These are phyloP conservation scores for Diaprepes abbreviatus DNA, from an alignment of 2,888 invertebrate species.

Conservation along the genomic window DNA sequence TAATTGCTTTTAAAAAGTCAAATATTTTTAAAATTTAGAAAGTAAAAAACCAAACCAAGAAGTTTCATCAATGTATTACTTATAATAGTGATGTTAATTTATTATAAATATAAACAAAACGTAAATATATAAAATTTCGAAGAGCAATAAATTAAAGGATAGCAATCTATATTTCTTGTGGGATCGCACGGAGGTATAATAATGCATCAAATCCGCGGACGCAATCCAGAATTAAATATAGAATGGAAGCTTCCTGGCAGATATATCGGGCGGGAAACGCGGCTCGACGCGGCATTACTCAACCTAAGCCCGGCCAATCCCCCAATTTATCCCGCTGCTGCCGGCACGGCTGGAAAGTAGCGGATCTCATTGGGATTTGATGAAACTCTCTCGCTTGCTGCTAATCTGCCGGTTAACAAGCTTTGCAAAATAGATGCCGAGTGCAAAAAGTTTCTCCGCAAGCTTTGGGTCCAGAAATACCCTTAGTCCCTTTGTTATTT, in stretches of 20 bases:
- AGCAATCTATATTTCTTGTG: conserved; percentile 48
- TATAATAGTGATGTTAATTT: no score
- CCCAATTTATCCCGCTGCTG: conserved; percentile 66
- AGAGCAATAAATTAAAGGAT: conserved; percentile 25
- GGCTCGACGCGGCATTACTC: conserved; percentile 68
- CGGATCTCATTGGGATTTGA: conserved; percentile 69
- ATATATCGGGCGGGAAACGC: conserved; percentile 68
- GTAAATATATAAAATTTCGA: no score
- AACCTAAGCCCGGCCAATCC: conserved; percentile 68
- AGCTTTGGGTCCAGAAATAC: conserved; percentile 27
- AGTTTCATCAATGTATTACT: no score
- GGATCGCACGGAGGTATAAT: conserved; percentile 66
- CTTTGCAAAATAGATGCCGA: conserved; percentile 67
- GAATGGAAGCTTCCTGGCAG: conserved; percentile 63
- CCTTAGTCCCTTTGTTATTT: conserved; percentile 41
- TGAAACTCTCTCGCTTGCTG: conserved; percentile 63
- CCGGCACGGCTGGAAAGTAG: conserved; percentile 62
- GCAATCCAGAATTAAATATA: conserved; percentile 69
- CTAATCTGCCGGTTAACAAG: conserved; percentile 69
- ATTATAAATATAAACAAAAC: no score
- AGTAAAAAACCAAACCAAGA: no score
- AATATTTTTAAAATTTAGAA: no score
- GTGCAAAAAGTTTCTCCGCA: conserved; percentile 49
- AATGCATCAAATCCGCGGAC: conserved; percentile 68
- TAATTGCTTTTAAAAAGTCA: no score